A percentile compares a stretch with the other conserved stretches of the same genome.
Conservation (phyloP, 64 coral and sea anemone species). For the Actinia tenebrosa region DNA sequence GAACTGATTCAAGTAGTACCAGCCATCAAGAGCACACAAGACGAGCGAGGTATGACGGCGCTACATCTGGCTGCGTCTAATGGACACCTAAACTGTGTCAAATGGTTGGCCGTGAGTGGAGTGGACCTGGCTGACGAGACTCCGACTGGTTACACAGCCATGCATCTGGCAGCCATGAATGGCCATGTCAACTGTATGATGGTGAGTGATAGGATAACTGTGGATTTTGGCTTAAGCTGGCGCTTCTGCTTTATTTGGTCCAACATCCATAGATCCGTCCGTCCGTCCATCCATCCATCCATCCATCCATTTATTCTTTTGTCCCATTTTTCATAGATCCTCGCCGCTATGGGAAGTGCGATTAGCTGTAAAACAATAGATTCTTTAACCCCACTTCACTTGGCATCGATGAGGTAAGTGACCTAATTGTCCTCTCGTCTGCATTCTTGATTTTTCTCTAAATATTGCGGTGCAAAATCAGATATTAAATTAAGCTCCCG, state of each 20-base stretch:
- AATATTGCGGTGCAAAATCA: background rate
- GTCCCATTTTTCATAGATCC: conserved; percentile 38
- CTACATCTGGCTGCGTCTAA: conserved; percentile 80
- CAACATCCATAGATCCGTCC: too few relatives aligned
- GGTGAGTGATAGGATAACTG: conserved; percentile 44
- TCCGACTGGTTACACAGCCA: conserved; percentile 92
- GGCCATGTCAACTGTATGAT: conserved; percentile 99
- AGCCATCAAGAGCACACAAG: conserved; percentile 56
- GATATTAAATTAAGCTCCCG: too few relatives aligned
- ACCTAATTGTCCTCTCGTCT: background rate
- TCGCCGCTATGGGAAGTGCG: conserved; percentile 83
- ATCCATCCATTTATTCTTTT: background rate
- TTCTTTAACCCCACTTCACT: conserved; percentile 75
- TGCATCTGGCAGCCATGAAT: conserved; percentile 98
- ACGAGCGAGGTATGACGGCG: conserved; percentile 86
- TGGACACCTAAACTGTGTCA: conserved; percentile 88
- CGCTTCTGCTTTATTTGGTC: too few relatives aligned
- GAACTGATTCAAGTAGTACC: conserved; percentile 75
- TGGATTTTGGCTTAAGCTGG: too few relatives aligned
- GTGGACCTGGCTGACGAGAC: conserved; percentile 88
- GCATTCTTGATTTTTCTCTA: too few relatives aligned
- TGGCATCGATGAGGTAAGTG: conserved; percentile 87
- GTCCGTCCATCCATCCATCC: too few relatives aligned
- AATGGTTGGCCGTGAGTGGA: conserved; percentile 87
- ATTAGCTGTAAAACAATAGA: conserved; percentile 83